These are phyloP conservation scores for Grus americana DNA, from an alignment of 2,113 vertebrate genomes.

Conservation along the genomic window DNA sequence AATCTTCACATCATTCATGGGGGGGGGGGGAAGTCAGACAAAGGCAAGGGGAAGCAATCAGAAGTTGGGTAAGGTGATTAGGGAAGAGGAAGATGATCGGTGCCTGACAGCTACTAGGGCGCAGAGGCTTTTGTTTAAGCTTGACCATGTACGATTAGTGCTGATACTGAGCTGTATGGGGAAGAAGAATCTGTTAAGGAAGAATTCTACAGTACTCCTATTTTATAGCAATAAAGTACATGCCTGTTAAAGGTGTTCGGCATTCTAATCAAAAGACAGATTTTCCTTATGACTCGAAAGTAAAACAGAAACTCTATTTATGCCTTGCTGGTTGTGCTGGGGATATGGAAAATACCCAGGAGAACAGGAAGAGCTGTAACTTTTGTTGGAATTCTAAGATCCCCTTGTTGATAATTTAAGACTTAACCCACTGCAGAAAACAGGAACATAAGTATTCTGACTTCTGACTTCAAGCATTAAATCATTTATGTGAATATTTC, in stretches of 20 bases:
- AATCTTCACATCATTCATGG: background rate
- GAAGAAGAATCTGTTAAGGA: background rate
- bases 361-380: background rate
- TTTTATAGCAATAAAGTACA: background rate
- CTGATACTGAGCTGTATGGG: background rate
- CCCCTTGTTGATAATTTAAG: background rate
- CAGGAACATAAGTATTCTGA: background rate
- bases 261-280: background rate
- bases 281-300: background rate
- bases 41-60: background rate
- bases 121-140: background rate
- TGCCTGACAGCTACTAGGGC: background rate
- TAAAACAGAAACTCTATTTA: background rate
- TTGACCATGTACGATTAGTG: background rate
- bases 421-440: background rate
- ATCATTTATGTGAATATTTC: background rate
- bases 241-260: background rate
- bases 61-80: background rate
- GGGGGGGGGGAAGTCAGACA: background rate
- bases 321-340: background rate
- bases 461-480: background rate
- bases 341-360: background rate
- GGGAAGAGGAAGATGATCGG: background rate
- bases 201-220: background rate
- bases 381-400: background rate